Percentiles rank a stretch among this genome's conserved stretches.
Evolutionary conservation across 2,888 invertebrate genomes (phyloP).

Genomic region (Synergus gifuensis): DNA sequence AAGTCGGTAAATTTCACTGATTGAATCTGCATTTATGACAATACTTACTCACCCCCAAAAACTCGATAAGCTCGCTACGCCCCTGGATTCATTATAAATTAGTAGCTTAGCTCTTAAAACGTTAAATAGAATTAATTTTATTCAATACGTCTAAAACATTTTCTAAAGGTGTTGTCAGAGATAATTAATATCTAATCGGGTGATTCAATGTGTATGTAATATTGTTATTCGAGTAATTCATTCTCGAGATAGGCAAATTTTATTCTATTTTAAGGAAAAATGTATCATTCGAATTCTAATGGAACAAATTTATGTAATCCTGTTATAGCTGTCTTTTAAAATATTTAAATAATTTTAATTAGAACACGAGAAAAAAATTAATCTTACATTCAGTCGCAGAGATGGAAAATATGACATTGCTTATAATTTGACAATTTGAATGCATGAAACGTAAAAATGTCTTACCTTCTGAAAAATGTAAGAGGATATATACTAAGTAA

Average conservation of each 20-base stretch:
- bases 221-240: conserved; percentile 3
- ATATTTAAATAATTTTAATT: not conserved
- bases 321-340: not conserved
- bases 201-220: not conserved
- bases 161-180: not conserved
- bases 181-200: not conserved
- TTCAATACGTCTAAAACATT: too few species aligned
- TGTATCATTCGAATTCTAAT: not conserved
- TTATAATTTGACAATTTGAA: not conserved
- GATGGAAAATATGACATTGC: not conserved
- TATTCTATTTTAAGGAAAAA: not conserved
- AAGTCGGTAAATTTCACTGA: too few species aligned
- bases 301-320: not conserved
- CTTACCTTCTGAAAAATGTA: not conserved
- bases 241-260: conserved; percentile 1
- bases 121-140: too few species aligned
- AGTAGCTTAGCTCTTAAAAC: too few species aligned
- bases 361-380: not conserved
- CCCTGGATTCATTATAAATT: too few species aligned
- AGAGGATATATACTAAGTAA: not conserved
- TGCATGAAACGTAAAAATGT: not conserved
- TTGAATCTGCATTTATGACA: too few species aligned
- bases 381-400: not conserved
- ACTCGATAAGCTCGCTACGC: too few species aligned
- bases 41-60: too few species aligned